phyloP scores from a whole-genome alignment of 2,797 vertebrate species.

The Sandelia bainsii region DNA sequence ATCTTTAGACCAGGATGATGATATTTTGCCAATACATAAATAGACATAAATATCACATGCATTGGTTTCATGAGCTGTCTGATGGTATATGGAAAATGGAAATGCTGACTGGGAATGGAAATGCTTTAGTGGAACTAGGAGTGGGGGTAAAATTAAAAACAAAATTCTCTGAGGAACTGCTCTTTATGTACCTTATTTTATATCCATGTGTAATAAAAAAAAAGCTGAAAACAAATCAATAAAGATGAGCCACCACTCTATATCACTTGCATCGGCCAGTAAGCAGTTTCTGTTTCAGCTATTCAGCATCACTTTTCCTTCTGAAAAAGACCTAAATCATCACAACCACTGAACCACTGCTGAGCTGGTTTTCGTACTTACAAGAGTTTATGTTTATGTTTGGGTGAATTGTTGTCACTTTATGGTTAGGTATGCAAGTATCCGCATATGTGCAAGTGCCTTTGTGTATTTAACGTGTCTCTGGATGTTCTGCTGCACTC shows the following conservation, averaged over 20 bases:
- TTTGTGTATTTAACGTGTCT: conserved; percentile 5
- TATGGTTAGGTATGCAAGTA: conserved; percentile 4
- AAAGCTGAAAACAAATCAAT: conserved; percentile 17
- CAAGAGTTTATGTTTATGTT: conserved; percentile 20
- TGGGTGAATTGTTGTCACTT: conserved; percentile 30
- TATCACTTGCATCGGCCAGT: conserved; percentile 33
- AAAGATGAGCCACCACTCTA: conserved; percentile 34
- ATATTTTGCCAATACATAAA: background rate
- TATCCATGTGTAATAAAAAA: conserved; percentile 5
- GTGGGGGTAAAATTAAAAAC: conserved; percentile 7
- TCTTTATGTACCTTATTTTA: conserved; percentile 28
- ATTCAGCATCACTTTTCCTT: conserved; percentile 47
- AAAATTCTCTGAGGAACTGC: conserved; percentile 24
- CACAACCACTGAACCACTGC: conserved; percentile 15
- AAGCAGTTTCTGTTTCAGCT: conserved; percentile 48
- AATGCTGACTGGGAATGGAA: conserved; percentile 15
- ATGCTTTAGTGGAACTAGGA: conserved; percentile 11
- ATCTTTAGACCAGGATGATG: conserved; percentile 3
- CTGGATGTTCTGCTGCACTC: conserved; percentile 20
- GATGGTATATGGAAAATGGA: conserved; percentile 11
- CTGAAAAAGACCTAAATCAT: conserved; percentile 44
- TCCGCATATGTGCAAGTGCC: background rate
- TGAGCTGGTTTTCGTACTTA: conserved; percentile 24
- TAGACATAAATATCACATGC: conserved; percentile 1
- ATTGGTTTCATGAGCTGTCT: conserved; percentile 11